A percentile compares a stretch with the other conserved stretches of the same genome.
Evolutionary conservation across 2,113 vertebrate genomes (phyloP).

Genomic region (Xenopus borealis): DNA sequence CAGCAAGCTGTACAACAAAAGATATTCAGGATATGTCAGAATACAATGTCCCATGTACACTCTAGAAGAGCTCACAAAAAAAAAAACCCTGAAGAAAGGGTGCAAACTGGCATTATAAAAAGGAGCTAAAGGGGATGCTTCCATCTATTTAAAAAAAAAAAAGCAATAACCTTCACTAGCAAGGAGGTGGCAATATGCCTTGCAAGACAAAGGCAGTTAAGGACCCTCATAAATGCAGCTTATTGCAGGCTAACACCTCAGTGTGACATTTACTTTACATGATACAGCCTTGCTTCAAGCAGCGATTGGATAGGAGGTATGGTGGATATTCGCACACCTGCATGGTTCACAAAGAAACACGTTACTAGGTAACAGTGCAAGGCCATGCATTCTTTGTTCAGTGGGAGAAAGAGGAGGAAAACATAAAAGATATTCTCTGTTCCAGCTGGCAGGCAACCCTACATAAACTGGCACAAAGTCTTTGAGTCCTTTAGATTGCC

Average conservation of each 20-base stretch:
- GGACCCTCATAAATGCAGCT: conserved; percentile 34
- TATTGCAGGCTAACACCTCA: conserved; percentile 36
- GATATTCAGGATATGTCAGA: background rate
- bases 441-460: background rate
- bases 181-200: conserved; percentile 33
- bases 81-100: background rate
- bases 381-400: background rate
- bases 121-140: conserved; percentile 7
- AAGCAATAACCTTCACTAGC: conserved; percentile 38
- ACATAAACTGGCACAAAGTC: conserved; percentile 9
- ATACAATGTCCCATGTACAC: background rate
- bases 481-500: background rate
- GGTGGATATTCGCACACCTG: conserved; percentile 31
- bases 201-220: conserved; percentile 40
- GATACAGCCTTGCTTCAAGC: conserved; percentile 1
- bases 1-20: background rate
- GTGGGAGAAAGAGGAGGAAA: background rate
- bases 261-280: conserved; percentile 28
- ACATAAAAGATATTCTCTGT: background rate
- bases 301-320: conserved; percentile 17
- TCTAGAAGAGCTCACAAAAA: background rate
- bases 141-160: conserved; percentile 38
- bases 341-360: conserved; percentile 10
- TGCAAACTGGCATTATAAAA: conserved; percentile 3
- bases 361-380: conserved; percentile 3